phyloP scores from a whole-genome alignment of 2,113 vertebrate species.

The Strix aluco region DNA sequence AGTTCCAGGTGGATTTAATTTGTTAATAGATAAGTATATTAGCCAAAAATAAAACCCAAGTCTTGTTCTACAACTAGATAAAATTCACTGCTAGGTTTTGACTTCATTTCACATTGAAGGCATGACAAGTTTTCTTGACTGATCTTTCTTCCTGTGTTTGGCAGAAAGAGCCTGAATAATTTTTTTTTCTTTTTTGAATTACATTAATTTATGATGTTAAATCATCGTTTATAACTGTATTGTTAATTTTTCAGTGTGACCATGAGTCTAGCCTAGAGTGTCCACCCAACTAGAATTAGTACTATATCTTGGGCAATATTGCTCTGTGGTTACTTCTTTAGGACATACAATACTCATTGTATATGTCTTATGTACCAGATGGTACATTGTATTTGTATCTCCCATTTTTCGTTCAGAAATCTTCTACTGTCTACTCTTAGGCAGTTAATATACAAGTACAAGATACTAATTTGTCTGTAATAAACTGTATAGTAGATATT shows the following conservation, averaged over 20 bases:
- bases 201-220: background rate
- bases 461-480: background rate
- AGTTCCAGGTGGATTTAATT: background rate
- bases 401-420: background rate
- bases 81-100: background rate
- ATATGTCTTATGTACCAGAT: background rate
- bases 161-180: background rate
- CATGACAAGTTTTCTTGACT: background rate
- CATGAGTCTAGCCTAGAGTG: background rate
- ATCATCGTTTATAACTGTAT: background rate
- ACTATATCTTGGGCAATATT: background rate
- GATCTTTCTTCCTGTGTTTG: background rate
- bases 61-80: background rate
- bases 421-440: background rate
- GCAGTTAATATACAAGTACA: background rate
- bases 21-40: background rate
- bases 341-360: background rate
- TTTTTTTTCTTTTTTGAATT: background rate
- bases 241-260: background rate
- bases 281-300: background rate
- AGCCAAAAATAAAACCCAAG: background rate
- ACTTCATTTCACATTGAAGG: background rate
- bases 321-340: background rate
- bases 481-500: background rate
- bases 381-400: background rate